phyloP scores from a whole-genome alignment of 2,797 vertebrate genomes.

The Arremon brunneinucha region DNA sequence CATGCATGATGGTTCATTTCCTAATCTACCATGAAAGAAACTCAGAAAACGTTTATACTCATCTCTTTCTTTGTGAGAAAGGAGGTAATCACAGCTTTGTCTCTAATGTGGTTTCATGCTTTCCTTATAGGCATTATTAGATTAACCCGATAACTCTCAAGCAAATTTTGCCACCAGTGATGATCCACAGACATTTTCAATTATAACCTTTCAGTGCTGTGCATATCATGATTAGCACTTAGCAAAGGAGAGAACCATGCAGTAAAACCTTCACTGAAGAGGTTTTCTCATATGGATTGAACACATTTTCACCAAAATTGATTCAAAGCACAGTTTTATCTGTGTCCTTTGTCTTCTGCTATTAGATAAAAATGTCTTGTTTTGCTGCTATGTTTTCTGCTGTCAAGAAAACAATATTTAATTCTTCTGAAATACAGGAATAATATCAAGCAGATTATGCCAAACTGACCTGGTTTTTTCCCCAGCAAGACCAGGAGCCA shows the following conservation, averaged over 20 bases:
- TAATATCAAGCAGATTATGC: neutral
- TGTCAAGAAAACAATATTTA: neutral
- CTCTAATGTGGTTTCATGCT: slow-evolving; percentile 20
- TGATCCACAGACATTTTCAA: slow-evolving; percentile 32
- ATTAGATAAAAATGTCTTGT: neutral
- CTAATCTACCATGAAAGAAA: slow-evolving; percentile 33
- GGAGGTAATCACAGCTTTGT: slow-evolving; percentile 15
- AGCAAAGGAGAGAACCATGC: neutral
- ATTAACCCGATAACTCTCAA: slow-evolving; percentile 11
- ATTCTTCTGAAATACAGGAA: neutral
- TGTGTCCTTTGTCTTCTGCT: neutral
- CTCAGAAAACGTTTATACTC: slow-evolving; percentile 1
- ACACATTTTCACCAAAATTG: neutral
- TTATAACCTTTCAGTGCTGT: neutral
- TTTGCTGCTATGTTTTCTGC: neutral
- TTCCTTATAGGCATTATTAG: slow-evolving; percentile 24
- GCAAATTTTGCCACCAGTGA: slow-evolving; percentile 26
- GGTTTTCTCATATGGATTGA: neutral
- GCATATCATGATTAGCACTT: neutral
- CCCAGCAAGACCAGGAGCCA: neutral
- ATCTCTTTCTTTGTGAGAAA: neutral
- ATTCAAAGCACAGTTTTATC: neutral
- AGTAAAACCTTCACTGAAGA: neutral
- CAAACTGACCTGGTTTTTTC: neutral
- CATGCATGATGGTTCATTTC: neutral